Conservation (phyloP, 1,140 invertebrate species). For the Forficula auricularia region DNA sequence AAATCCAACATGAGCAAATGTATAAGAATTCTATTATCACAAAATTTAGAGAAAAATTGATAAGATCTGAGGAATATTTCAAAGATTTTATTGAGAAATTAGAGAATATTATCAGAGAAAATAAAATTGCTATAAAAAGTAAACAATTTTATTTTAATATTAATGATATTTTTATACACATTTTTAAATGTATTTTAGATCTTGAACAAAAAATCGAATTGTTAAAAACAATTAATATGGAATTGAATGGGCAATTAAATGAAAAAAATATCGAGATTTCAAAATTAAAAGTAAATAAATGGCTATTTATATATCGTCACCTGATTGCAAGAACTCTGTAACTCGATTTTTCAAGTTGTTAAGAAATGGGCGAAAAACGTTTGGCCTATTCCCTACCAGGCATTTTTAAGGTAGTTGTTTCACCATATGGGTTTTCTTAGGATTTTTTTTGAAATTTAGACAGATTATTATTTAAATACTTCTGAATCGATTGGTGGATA, state of each 20-base stretch:
- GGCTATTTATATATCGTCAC: not conserved
- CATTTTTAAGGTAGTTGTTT: too few species aligned
- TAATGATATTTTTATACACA: too few species aligned
- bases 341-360: too few species aligned
- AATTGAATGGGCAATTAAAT: conserved; percentile 6
- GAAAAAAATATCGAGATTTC: conserved; percentile 7
- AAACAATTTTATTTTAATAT: not conserved
- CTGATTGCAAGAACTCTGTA: too few species aligned
- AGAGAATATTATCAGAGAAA: conserved; percentile 5
- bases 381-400: too few species aligned
- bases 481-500: too few species aligned
- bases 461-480: too few species aligned
- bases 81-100: not conserved
- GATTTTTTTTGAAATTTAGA: too few species aligned
- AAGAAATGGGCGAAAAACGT: too few species aligned
- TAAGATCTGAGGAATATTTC: conserved; percentile 5
- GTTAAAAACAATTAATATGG: conserved; percentile 1
- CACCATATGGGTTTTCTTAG: too few species aligned
- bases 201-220: conserved; percentile 8
- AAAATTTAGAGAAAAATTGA: not conserved
- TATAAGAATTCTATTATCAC: conserved; percentile 6
- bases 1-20: conserved; percentile 7
- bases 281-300: not conserved
- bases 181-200: conserved; percentile 2
- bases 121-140: conserved; percentile 5